phyloP scores from a whole-genome alignment of 2,888 invertebrate genomes.

The Leucania comma region DNA sequence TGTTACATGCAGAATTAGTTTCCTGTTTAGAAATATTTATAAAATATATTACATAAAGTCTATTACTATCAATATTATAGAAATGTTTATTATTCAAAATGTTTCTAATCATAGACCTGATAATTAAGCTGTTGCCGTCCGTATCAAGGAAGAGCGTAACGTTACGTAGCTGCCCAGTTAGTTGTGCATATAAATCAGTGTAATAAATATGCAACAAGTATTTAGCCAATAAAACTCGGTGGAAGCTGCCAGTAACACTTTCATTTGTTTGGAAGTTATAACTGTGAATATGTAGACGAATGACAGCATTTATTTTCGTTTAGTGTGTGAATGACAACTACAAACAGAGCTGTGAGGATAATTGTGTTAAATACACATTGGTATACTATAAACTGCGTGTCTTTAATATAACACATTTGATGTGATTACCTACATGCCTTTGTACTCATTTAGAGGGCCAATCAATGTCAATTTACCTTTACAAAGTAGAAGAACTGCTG shows the following conservation, averaged over 20 bases:
- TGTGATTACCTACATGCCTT: background rate
- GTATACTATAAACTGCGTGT: background rate
- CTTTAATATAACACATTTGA: slow-evolving; percentile 7
- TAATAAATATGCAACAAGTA: slow-evolving; percentile 54
- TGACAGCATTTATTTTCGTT: slow-evolving; percentile 37
- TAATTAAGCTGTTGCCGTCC: slow-evolving; percentile 12
- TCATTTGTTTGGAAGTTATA: slow-evolving; percentile 44
- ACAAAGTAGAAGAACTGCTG: slow-evolving; percentile 19
- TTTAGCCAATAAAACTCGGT: slow-evolving; percentile 46
- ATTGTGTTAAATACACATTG: slow-evolving; percentile 34
- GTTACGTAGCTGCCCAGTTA: slow-evolving; percentile 8
- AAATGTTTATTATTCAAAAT: slow-evolving; percentile 15
- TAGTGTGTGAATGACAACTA: slow-evolving; percentile 41
- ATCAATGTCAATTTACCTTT: slow-evolving; percentile 43
- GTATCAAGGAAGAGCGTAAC: slow-evolving; percentile 27
- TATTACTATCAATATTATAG: background rate
- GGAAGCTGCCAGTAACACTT: slow-evolving; percentile 49
- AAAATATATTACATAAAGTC: slow-evolving; percentile 28
- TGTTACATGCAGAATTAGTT: slow-evolving; percentile 50
- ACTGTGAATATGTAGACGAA: slow-evolving; percentile 30
- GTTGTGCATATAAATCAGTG: slow-evolving; percentile 26
- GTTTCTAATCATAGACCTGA: background rate
- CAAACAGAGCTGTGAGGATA: slow-evolving; percentile 29
- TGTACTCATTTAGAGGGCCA: slow-evolving; percentile 17
- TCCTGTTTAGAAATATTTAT: slow-evolving; percentile 50